Evolutionary conservation across 2,113 vertebrate genomes (phyloP).

Genomic region (Dicentrarchus labrax): DNA sequence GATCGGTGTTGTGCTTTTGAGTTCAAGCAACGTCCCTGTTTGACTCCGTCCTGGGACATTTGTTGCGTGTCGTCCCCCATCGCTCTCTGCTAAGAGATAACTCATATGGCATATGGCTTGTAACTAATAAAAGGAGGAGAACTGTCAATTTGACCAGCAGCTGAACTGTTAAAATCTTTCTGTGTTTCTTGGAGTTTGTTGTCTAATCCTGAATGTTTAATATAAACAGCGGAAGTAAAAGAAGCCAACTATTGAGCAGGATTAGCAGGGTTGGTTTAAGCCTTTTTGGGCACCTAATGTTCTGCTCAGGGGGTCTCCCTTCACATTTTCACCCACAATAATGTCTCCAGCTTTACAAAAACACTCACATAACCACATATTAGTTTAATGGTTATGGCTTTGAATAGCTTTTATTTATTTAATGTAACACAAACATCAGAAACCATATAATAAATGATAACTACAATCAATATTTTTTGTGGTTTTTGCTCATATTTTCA

Average conservation of each 20-base stretch:
- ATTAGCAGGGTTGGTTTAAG: background rate
- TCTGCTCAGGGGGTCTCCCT: background rate
- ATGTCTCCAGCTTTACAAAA: no score
- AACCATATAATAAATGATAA: background rate
- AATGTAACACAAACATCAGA: no score
- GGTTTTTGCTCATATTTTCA: background rate
- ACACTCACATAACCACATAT: background rate
- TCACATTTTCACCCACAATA: background rate
- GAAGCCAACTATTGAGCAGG: background rate
- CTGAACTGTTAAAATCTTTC: background rate
- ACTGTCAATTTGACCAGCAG: background rate
- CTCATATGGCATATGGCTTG: background rate
- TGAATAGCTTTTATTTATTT: no score
- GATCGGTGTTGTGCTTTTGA: no score
- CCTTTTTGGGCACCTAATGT: background rate
- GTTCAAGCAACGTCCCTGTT: background rate
- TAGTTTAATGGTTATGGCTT: background rate
- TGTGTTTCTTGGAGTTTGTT: background rate
- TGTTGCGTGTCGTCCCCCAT: background rate
- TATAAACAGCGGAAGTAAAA: background rate
- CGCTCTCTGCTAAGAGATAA: background rate
- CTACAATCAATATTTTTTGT: background rate
- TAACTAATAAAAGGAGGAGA: background rate
- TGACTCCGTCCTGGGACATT: background rate
- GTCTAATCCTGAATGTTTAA: background rate